Base-by-base conservation (phyloP, 2,113 vertebrate genomes). In the Erinaceus europaeus region DNA sequence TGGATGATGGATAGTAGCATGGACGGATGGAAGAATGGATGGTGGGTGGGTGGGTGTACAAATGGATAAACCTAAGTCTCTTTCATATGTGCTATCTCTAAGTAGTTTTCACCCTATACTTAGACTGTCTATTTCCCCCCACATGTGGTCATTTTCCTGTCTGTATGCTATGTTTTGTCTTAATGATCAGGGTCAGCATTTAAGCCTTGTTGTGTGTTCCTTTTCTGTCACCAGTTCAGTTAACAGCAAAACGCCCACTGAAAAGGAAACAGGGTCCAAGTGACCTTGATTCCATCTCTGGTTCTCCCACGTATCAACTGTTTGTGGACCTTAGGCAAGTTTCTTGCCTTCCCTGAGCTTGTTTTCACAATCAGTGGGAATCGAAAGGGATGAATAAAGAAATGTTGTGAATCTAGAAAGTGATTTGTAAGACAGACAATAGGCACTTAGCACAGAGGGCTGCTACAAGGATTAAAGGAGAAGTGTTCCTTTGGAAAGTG, bases 401-500 rank as follows among this genome's bases (percentile, higher is more conserved):
- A n/a, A 9, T 15, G 36, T 20, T 72, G 1, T 18, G 57, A 9
- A 25, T 0, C 52, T 44, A 80, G 68, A 21, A 44, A 36, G n/a
- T 46, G 86, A 34, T 34, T 73, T 75, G 64, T 86, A 71, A 73
- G 81, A 32, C n/a, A 25, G 32, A 9, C 55, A 46, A 50, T 53
- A 29, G 53, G 55, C 40, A 23, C 74, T 68, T 67, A 55, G 65
- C 42, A 62, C 42, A n/a, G 71, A 79, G 4, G 18, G 65, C 36
- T 57, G 44, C 64, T 62, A 25, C 6, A 21, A 57, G 44, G 59
- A 89, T 65, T 84, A 89, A 62, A 86, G 46, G 29, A 71, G 55
- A 84, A 36, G 77, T 44, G 11, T 20, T 59, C 50, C 69, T 87
- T 76, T 92, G 65, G 87, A 55, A 83, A 76, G 42, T 20, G 34